A percentile compares a stretch with the other conserved stretches of the same genome.
These are phyloP conservation scores for Nebria salina DNA, from an alignment of 2,888 invertebrate species.

Conservation along the genomic window DNA sequence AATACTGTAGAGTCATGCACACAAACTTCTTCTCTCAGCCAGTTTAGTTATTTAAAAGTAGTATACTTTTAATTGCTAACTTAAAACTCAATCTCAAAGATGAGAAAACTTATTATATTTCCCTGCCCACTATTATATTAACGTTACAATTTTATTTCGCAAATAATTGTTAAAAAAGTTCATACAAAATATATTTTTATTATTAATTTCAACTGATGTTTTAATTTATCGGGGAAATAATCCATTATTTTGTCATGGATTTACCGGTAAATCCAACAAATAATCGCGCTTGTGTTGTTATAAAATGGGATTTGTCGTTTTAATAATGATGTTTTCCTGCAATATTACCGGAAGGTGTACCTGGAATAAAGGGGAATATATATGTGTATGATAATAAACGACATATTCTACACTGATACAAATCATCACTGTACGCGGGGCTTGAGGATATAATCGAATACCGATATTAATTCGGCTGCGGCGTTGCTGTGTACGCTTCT, in stretches of 20 bases:
- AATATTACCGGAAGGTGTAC: not conserved
- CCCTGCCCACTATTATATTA: too few relatives aligned
- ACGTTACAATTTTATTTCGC: too few relatives aligned
- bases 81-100: not conserved
- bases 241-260: not conserved
- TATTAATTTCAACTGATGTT: not conserved
- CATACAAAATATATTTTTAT: too few relatives aligned
- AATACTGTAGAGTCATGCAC: constrained; percentile 54
- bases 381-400: not conserved
- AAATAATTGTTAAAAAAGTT: too few relatives aligned
- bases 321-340: not conserved
- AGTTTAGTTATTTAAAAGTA: not conserved
- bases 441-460: too few relatives aligned
- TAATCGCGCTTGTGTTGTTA: constrained; percentile 3
- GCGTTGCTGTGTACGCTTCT: not conserved
- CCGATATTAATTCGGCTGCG: not conserved
- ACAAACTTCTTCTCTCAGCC: constrained; percentile 52
- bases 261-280: not conserved
- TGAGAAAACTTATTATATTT: too few relatives aligned
- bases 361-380: not conserved
- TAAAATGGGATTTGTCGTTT: not conserved
- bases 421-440: not conserved
- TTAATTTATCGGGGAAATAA: not conserved
- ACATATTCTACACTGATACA: not conserved
- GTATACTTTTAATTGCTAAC: not conserved